These are phyloP conservation scores for Argentina silus DNA, from an alignment of 2,797 vertebrate species.

Conservation along the genomic window DNA sequence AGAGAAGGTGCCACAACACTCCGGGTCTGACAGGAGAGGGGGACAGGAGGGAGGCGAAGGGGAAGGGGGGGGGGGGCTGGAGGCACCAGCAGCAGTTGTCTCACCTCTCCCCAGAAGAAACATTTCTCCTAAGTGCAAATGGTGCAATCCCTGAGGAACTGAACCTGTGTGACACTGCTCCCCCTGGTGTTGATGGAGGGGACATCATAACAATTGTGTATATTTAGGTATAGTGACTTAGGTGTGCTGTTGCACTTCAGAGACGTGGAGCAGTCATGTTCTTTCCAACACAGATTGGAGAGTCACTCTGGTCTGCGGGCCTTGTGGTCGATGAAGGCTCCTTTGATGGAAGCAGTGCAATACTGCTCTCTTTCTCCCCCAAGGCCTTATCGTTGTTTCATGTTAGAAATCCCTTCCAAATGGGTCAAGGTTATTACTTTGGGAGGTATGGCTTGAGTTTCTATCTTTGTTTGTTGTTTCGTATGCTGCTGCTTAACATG, in stretches of 20 bases:
- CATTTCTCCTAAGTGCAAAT: conserved; percentile 38
- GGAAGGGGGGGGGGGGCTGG: conserved; percentile 13
- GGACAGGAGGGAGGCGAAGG: not conserved
- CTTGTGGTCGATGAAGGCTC: not conserved
- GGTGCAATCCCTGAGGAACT: conserved; percentile 20
- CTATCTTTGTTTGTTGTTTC: not conserved
- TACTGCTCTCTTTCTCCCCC: not conserved
- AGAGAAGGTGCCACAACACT: conserved; percentile 43
- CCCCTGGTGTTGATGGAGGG: conserved; percentile 53
- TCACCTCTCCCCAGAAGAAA: conserved; percentile 34
- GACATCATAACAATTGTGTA: conserved; percentile 14
- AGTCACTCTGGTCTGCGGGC: not conserved
- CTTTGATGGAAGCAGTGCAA: not conserved
- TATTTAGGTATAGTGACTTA: conserved; percentile 5
- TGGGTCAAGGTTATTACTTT: not conserved
- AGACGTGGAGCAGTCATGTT: not conserved
- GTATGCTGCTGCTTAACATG: conserved; percentile 3
- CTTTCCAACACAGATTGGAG: not conserved
- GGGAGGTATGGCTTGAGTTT: not conserved
- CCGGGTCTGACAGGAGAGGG: conserved; percentile 23
- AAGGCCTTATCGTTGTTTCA: not conserved
- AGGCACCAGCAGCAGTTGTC: conserved; percentile 32
- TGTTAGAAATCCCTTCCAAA: not conserved
- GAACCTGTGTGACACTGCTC: conserved; percentile 43
- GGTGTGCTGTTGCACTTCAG: not conserved